Percentiles rank a stretch among this genome's conserved stretches.
phyloP scores from a whole-genome alignment of 2,888 invertebrate species.

The Leucophora obtusa region DNA sequence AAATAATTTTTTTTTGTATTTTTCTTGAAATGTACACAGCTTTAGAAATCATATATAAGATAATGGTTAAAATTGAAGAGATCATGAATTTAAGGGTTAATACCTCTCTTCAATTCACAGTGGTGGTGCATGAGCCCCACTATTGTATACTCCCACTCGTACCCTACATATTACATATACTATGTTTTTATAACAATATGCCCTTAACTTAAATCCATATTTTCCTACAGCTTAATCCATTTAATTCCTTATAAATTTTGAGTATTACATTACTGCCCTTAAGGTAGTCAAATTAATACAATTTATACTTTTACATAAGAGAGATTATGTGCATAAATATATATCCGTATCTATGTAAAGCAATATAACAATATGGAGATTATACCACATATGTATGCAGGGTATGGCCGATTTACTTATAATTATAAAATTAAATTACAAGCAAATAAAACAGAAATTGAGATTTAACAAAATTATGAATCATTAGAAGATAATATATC shows the following conservation, averaged over 20 bases:
- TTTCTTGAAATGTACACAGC: too few species aligned
- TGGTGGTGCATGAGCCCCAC: too few species aligned
- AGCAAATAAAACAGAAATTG: too few species aligned
- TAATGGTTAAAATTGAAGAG: too few species aligned
- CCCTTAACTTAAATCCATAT: conserved; percentile 12
- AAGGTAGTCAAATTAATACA: conserved; percentile 32
- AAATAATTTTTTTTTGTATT: too few species aligned
- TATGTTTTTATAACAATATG: conserved; percentile 1
- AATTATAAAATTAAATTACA: not conserved
- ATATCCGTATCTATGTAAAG: not conserved
- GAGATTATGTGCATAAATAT: not conserved
- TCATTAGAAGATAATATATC: too few species aligned
- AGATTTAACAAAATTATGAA: too few species aligned
- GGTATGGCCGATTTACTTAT: not conserved
- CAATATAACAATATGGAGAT: conserved; percentile 2
- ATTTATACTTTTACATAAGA: conserved; percentile 12
- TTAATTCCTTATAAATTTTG: conserved; percentile 27
- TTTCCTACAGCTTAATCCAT: conserved; percentile 30
- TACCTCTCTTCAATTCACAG: too few species aligned
- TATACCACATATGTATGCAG: not conserved
- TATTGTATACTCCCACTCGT: too few species aligned
- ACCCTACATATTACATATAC: too few species aligned
- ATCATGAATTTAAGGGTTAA: too few species aligned
- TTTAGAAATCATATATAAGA: too few species aligned
- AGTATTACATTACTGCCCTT: conserved; percentile 24